A percentile compares a stretch with the other conserved stretches of the same genome.
Evolutionary conservation across 2,797 vertebrate genomes (phyloP).

Genomic region (Crypturellus tataupa): DNA sequence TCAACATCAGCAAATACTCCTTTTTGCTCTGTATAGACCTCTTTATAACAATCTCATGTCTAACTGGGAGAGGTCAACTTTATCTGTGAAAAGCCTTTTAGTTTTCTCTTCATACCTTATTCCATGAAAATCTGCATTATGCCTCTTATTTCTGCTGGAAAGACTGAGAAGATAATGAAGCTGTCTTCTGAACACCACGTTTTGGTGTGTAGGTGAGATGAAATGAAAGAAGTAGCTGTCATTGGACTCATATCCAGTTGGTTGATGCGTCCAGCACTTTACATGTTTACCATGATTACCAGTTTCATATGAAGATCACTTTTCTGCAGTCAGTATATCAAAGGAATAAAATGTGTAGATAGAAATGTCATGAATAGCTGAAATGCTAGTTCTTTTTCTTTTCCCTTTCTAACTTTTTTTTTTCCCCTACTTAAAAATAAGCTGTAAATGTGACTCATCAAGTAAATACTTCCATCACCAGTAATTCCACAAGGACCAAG

Average conservation of each 20-base stretch:
- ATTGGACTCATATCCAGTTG: neutral
- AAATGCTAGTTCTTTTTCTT: neutral
- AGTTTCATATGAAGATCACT: neutral
- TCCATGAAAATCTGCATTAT: neutral
- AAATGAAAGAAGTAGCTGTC: neutral
- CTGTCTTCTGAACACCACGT: neutral
- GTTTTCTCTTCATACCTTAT: neutral
- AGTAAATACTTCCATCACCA: neutral
- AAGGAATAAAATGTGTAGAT: neutral
- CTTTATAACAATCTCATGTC: neutral
- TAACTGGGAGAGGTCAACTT: neutral
- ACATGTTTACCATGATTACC: neutral
- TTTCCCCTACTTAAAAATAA: neutral
- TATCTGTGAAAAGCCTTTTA: neutral
- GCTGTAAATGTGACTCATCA: neutral
- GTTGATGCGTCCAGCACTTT: neutral
- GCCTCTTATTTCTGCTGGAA: neutral
- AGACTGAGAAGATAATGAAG: neutral
- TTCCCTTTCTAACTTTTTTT: neutral
- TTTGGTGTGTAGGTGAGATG: neutral
- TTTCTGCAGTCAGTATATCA: neutral
- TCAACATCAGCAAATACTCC: neutral
- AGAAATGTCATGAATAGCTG: neutral
- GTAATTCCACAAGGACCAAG: neutral
- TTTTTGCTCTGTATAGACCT: neutral